These are phyloP conservation scores for Brachyrhaphis roseni DNA, from an alignment of 2,797 vertebrate genomes.

Conservation along the genomic window DNA sequence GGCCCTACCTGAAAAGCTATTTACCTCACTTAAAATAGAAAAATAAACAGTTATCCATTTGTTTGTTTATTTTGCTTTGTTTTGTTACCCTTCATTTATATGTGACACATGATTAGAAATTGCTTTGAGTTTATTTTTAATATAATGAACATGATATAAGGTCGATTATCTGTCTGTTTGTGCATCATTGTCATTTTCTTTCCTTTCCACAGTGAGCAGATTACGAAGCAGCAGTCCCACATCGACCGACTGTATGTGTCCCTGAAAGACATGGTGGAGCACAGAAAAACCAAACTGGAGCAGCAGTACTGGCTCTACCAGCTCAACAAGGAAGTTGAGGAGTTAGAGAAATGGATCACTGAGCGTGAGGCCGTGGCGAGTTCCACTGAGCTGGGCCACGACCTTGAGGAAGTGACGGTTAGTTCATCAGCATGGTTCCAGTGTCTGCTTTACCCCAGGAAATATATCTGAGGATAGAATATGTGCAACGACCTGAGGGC, in stretches of 20 bases:
- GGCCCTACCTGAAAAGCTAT: neutral
- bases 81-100: neutral
- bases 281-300: slow-evolving; percentile 89
- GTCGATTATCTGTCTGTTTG: neutral
- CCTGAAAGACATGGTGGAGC: slow-evolving; percentile 92
- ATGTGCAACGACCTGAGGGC: neutral
- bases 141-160: too few species aligned
- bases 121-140: neutral
- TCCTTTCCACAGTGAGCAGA: slow-evolving; percentile 81
- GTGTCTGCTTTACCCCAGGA: neutral
- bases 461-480: neutral
- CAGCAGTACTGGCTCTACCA: slow-evolving; percentile 94
- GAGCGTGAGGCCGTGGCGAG: slow-evolving; percentile 91
- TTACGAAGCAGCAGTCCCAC: slow-evolving; percentile 92
- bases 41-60: neutral
- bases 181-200: slow-evolving; percentile 4
- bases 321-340: slow-evolving; percentile 92
- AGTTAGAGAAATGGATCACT: slow-evolving; percentile 95
- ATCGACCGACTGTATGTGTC: slow-evolving; percentile 92
- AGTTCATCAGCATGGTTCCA: slow-evolving; percentile 26
- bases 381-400: slow-evolving; percentile 92
- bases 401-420: slow-evolving; percentile 95
- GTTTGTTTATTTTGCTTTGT: neutral
- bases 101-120: neutral
- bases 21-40: neutral